phyloP scores from a whole-genome alignment of 2,888 invertebrate species.

The Drosophila subsilvestris region DNA sequence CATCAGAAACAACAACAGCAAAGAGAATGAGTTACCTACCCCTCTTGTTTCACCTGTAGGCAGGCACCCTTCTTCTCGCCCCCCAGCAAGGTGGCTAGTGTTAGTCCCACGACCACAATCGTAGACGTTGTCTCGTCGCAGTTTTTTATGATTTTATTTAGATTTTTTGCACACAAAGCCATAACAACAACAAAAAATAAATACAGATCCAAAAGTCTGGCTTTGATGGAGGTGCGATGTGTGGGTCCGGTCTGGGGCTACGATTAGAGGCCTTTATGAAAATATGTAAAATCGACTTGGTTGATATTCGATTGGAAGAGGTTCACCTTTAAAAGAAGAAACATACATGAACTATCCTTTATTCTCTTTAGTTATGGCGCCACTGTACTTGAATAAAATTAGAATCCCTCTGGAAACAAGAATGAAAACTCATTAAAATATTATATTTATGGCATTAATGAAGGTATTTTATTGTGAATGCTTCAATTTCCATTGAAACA shows the following conservation, averaged over 20 bases:
- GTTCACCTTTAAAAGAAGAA: no score
- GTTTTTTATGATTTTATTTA: slow-evolving; percentile 67
- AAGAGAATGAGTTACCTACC: not conserved
- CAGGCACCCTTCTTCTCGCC: slow-evolving; percentile 1
- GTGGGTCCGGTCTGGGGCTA: slow-evolving; percentile 17
- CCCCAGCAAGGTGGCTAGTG: slow-evolving; percentile 19
- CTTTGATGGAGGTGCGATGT: slow-evolving; percentile 33
- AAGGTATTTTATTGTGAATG: not conserved
- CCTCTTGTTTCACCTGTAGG: not conserved
- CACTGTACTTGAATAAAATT: not conserved
- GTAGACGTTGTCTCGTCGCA: slow-evolving; percentile 58
- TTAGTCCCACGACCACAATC: slow-evolving; percentile 43
- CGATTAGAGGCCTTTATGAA: slow-evolving; percentile 23
- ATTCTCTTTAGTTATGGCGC: not conserved
- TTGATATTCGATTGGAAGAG: no score
- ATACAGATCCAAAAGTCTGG: slow-evolving; percentile 23
- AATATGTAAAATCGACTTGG: slow-evolving; percentile 18
- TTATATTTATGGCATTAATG: not conserved
- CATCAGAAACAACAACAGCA: slow-evolving; percentile 18
- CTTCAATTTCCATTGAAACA: slow-evolving; percentile 4
- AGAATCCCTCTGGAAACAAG: not conserved
- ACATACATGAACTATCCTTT: not conserved
- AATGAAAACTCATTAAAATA: not conserved
- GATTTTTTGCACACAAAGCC: slow-evolving; percentile 47
- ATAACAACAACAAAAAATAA: slow-evolving; percentile 1